Conservation (phyloP, 1,140 invertebrate genomes). For the Oscheius sp. region DNA sequence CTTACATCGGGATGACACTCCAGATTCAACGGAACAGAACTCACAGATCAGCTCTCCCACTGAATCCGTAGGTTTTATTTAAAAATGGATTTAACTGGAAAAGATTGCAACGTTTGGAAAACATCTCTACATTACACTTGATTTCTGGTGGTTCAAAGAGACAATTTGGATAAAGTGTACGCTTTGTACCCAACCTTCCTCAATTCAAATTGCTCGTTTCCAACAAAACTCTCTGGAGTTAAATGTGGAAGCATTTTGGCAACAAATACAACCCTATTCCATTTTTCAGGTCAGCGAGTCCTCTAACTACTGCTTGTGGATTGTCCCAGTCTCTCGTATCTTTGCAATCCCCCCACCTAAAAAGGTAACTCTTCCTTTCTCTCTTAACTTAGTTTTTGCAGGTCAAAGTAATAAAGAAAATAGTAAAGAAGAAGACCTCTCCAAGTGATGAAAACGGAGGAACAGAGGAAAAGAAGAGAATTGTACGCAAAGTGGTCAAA, state of each 20-base stretch:
- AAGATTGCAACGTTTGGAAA: too few relatives aligned
- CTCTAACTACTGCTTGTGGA: constrained; percentile 24
- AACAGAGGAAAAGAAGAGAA: constrained; percentile 9
- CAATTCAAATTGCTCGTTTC: too few relatives aligned
- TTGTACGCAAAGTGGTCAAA: constrained; percentile 15
- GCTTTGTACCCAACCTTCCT: too few relatives aligned
- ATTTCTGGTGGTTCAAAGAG: too few relatives aligned
- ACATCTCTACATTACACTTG: too few relatives aligned
- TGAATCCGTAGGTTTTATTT: constrained; percentile 20
- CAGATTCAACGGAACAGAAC: constrained; percentile 25
- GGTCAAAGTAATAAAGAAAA: constrained; percentile 21
- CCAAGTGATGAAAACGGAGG: background rate
- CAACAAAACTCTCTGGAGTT: too few relatives aligned
- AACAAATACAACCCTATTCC: too few relatives aligned
- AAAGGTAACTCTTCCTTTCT: constrained; percentile 8
- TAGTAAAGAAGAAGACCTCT: constrained; percentile 23
- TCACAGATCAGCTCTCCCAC: constrained; percentile 29
- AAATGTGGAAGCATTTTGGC: too few relatives aligned
- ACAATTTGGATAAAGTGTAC: too few relatives aligned
- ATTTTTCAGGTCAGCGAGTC: constrained; percentile 3
- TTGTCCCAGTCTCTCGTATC: constrained; percentile 27
- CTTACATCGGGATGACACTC: constrained; percentile 23
- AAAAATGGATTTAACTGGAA: too few relatives aligned
- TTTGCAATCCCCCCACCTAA: constrained; percentile 34
- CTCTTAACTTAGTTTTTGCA: background rate